Percentiles rank a stretch among this genome's conserved stretches.
phyloP scores from a whole-genome alignment of 2,888 invertebrate species.

The Xestia xanthographa region DNA sequence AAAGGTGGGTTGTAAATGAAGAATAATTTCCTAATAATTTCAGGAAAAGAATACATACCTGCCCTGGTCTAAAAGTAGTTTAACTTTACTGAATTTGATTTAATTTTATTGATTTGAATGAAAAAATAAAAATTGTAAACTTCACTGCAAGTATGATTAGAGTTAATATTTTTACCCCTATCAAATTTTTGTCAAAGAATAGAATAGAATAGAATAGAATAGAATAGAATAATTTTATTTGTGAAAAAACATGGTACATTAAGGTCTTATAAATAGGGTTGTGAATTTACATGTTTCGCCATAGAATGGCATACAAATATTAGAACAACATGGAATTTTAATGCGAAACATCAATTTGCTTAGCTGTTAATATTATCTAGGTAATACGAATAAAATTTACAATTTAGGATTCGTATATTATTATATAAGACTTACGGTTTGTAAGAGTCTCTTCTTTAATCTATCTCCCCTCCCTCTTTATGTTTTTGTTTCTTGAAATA shows the following conservation, averaged over 20 bases:
- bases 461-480: neutral
- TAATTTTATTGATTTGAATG: neutral
- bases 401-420: too few species aligned
- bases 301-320: too few species aligned
- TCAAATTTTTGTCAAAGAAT: neutral
- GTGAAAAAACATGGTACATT: too few species aligned
- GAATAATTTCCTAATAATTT: neutral
- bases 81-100: neutral
- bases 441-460: neutral
- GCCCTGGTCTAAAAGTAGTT: neutral
- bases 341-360: too few species aligned
- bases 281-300: too few species aligned
- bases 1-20: neutral
- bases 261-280: too few species aligned
- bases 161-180: neutral
- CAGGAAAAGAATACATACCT: neutral
- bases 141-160: neutral
- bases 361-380: too few species aligned
- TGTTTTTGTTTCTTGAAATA: neutral
- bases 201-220: too few species aligned
- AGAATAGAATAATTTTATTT: too few species aligned
- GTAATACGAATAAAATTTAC: too few species aligned
- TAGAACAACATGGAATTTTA: too few species aligned
- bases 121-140: neutral
- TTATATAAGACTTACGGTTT: neutral